A percentile compares a stretch with the other conserved stretches of the same genome.
Evolutionary conservation across 2,888 invertebrate genomes (phyloP).

Genomic region (Cacoxenus indagator): DNA sequence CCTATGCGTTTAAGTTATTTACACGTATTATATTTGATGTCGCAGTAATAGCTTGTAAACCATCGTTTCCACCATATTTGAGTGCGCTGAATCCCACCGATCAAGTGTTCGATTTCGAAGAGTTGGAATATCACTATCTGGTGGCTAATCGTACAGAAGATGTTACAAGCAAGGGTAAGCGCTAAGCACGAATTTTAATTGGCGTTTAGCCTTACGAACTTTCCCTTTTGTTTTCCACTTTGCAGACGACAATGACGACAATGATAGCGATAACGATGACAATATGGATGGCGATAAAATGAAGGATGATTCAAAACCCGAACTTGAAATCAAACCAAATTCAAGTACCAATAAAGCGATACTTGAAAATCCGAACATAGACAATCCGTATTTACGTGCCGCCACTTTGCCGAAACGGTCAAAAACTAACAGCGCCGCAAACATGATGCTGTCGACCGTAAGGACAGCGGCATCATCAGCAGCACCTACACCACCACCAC

Average conservation of each 20-base stretch:
- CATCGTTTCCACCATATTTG: slow-evolving; percentile 86
- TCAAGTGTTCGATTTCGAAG: slow-evolving; percentile 94
- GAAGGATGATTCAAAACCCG: slow-evolving; percentile 66
- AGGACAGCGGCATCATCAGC: too few species aligned
- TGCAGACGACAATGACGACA: slow-evolving; percentile 65
- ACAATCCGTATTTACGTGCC: too few species aligned
- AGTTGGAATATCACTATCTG: slow-evolving; percentile 81
- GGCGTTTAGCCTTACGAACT: too few species aligned
- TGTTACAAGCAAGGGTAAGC: slow-evolving; percentile 72
- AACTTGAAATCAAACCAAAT: too few species aligned
- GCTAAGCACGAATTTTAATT: too few species aligned
- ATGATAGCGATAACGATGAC: slow-evolving; percentile 70
- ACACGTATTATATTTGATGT: slow-evolving; percentile 38
- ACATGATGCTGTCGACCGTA: too few species aligned
- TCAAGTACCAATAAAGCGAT: too few species aligned
- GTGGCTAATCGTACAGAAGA: slow-evolving; percentile 78
- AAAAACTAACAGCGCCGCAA: too few species aligned
- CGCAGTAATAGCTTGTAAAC: slow-evolving; percentile 90
- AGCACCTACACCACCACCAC: too few species aligned
- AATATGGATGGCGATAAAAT: slow-evolving; percentile 66
- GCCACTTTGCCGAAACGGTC: too few species aligned
- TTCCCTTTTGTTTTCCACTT: neutral
- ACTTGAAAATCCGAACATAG: too few species aligned
- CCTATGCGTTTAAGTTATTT: neutral
- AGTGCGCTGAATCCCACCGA: slow-evolving; percentile 91